Evolutionary conservation across 2,888 invertebrate species (phyloP), one percentile per base, ranked within the genome.

Genomic region (Yponomeuta plumbellus): DNA sequence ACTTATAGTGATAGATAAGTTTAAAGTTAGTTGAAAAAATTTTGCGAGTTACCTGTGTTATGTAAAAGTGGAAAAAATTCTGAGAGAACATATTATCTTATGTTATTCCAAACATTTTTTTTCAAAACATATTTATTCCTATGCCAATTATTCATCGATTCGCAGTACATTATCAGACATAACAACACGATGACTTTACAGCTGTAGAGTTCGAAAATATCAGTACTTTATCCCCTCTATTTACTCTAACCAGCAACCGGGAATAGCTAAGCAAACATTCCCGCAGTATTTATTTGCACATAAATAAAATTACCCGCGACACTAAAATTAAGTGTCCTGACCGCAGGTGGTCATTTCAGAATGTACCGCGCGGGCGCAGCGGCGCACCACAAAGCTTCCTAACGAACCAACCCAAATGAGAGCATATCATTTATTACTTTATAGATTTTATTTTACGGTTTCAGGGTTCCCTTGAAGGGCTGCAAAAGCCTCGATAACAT

Each of bases 381-480:
- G 87, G 87, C 88, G 87, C 82, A 75, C 79, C 71, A 79, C 83
- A 85, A 88, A 88, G 87, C 85, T 78, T 71, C 73, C 77, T 78
- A 81, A 78, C 83, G 82, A 85, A 84, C 83, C 79, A 85, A 84
- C 83, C 79, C 77, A 81, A 86, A 86, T 79, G 81, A 83, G 65
- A 82, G 77, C 82, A 80, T 81, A 80, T 82, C 76, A 80, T 80
- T 80, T 81, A 65, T 82, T 83, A 77, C 84, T 81, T 78, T 73
- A 76, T 74, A 67, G 75, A 73, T 70, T 74, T 74, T 72, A 72
- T 72, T 75, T 52, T 52, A 3, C 44, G 44, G 2, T 5, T 52
- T 52, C 44, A 52, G 44, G 44, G 44, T 52, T 52, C 44, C 17
- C 13, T 75, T 52, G 44, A 13, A 52, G 44, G 44, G 13, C 5